These are phyloP conservation scores for Phrynocephalus versicolor DNA, from an alignment of 2,113 vertebrate genomes.

Conservation along the genomic window DNA sequence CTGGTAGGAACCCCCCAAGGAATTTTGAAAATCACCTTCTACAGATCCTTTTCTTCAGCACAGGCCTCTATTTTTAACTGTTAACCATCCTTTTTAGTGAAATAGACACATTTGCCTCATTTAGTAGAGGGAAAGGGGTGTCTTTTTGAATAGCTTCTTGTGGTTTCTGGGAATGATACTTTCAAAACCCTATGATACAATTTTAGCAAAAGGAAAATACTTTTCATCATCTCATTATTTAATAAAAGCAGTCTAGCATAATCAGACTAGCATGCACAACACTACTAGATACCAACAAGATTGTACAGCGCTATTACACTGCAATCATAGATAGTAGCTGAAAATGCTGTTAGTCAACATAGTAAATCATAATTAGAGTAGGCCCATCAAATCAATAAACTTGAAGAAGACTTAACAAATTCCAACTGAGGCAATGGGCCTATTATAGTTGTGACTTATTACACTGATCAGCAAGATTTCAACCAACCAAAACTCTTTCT, in stretches of 20 bases:
- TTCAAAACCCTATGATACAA: neutral
- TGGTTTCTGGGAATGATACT: constrained; percentile 10
- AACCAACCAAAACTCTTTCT: too few species aligned
- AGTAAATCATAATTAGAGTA: too few species aligned
- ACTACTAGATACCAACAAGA: neutral
- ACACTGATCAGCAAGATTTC: too few species aligned
- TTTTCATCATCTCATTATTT: neutral
- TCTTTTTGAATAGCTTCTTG: constrained; percentile 12
- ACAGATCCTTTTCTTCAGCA: neutral
- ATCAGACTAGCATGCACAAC: too few species aligned
- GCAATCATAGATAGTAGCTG: neutral
- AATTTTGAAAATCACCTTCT: constrained; percentile 33
- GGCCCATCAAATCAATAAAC: too few species aligned
- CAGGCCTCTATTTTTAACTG: constrained; percentile 22
- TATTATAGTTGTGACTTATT: too few species aligned
- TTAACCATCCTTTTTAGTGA: constrained; percentile 26
- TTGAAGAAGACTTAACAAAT: neutral
- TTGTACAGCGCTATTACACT: neutral
- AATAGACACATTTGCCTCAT: constrained; percentile 28
- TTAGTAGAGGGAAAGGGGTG: constrained; percentile 33
- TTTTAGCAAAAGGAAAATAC: constrained; percentile 17
- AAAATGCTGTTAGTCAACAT: neutral
- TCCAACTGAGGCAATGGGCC: neutral
- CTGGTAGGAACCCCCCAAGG: constrained; percentile 44
- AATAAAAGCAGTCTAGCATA: neutral